Conservation (phyloP, 2,888 invertebrate species). For the Tinea trinotella region DNA sequence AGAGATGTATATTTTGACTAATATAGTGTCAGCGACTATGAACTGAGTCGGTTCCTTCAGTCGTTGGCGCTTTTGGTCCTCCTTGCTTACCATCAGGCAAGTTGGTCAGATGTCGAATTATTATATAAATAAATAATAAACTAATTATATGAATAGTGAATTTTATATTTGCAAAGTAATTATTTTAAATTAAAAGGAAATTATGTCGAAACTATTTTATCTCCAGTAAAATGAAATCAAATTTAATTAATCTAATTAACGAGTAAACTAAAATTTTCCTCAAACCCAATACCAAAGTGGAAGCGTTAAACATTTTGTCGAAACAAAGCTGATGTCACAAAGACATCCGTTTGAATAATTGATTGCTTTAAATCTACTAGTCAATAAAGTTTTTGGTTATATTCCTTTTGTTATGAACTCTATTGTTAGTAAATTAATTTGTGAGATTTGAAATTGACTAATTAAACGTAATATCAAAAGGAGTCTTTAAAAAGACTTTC, state of each 20-base stretch:
- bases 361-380: constrained; percentile 9
- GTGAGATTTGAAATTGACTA: neutral
- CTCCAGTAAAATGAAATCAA: neutral
- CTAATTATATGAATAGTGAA: no score
- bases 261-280: no score
- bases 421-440: constrained; percentile 10
- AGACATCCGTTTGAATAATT: constrained; percentile 13
- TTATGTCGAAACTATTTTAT: neutral
- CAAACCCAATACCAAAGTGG: neutral
- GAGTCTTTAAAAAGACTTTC: constrained; percentile 7
- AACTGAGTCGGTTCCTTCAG: no score
- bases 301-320: neutral
- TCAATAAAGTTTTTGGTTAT: constrained; percentile 13
- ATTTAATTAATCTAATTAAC: no score
- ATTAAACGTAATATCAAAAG: neutral
- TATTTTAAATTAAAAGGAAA: neutral
- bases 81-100: no score
- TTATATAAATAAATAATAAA: no score
- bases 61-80: no score
- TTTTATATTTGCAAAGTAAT: no score
- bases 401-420: constrained; percentile 6
- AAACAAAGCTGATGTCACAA: constrained; percentile 13
- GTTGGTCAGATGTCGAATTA: no score
- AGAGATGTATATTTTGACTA: no score
- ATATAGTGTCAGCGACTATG: no score